Conservation (phyloP, 2,888 invertebrate genomes). For the Drosophila borealis region DNA sequence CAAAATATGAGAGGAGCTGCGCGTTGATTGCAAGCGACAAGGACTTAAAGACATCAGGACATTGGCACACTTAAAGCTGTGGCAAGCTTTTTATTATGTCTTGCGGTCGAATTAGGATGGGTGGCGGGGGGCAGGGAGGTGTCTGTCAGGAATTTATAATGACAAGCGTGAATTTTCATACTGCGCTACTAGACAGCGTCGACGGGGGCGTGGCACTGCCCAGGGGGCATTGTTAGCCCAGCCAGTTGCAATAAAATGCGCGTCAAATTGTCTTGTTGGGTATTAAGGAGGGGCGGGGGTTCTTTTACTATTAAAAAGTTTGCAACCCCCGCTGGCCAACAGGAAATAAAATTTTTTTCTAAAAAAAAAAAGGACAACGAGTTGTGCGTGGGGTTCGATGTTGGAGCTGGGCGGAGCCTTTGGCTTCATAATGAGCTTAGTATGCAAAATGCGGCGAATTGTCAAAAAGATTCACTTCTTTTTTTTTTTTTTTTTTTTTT, state of each 20-base stretch:
- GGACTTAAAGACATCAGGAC: constrained; percentile 30
- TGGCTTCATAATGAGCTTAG: constrained; percentile 74
- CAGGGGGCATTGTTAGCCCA: constrained; percentile 65
- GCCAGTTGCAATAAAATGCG: constrained; percentile 69
- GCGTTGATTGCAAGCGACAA: constrained; percentile 64
- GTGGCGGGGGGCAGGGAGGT: not conserved
- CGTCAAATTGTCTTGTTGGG: constrained; percentile 59
- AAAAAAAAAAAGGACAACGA: constrained; percentile 56
- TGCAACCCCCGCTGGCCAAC: constrained; percentile 34
- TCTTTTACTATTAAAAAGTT: constrained; percentile 70
- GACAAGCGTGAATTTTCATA: constrained; percentile 77
- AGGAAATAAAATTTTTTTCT: constrained; percentile 18
- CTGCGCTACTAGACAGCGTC: constrained; percentile 47
- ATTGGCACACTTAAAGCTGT: constrained; percentile 41
- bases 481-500: constrained; percentile 29
- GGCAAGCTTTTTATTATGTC: constrained; percentile 37
- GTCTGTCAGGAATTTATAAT: constrained; percentile 66
- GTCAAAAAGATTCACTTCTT: constrained; percentile 67
- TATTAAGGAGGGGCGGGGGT: not conserved
- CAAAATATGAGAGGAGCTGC: constrained; percentile 50
- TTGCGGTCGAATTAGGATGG: not conserved
- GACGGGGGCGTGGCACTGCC: constrained; percentile 51
- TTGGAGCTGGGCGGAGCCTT: not conserved
- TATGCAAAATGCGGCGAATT: constrained; percentile 74
- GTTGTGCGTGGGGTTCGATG: constrained; percentile 27